A percentile compares a stretch with the other conserved stretches of the same genome.
phyloP scores from a whole-genome alignment of 2,113 vertebrate species.

The Lagopus muta region DNA sequence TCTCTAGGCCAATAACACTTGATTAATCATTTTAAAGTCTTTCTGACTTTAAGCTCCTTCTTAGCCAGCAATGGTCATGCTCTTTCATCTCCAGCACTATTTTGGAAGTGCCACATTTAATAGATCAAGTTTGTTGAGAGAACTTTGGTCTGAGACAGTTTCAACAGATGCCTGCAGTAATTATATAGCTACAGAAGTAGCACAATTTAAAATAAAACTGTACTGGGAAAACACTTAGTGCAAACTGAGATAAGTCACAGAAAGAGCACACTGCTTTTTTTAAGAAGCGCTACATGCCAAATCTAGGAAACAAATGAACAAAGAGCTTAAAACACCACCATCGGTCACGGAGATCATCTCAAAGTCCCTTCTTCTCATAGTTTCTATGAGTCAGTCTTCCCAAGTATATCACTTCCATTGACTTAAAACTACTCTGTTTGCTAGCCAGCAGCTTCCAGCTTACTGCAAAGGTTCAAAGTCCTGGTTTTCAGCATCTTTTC shows the following conservation, averaged over 20 bases:
- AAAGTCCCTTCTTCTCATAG: background rate
- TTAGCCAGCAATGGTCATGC: slow-evolving; percentile 48
- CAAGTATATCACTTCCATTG: background rate
- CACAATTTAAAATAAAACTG: slow-evolving; percentile 5
- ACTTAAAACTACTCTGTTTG: background rate
- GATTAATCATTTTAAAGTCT: slow-evolving; percentile 68
- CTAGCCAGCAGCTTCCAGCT: background rate
- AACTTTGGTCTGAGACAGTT: slow-evolving; percentile 45
- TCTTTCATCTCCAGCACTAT: slow-evolving; percentile 47
- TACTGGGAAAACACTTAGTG: slow-evolving; percentile 26
- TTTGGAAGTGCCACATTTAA: slow-evolving; percentile 56
- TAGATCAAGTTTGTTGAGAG: slow-evolving; percentile 43
- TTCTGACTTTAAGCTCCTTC: slow-evolving; percentile 58
- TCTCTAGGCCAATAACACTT: slow-evolving; percentile 55
- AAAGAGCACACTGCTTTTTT: slow-evolving; percentile 29
- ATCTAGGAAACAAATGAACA: slow-evolving; percentile 26
- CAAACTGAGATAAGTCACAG: slow-evolving; percentile 25
- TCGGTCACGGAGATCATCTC: background rate
- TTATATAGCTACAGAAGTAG: slow-evolving; percentile 13
- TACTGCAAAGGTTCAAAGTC: background rate
- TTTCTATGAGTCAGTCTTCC: slow-evolving; percentile 32
- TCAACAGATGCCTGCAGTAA: slow-evolving; percentile 31
- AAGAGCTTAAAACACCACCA: background rate
- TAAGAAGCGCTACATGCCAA: slow-evolving; percentile 11
- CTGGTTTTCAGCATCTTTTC: background rate